Evolutionary conservation across 2,888 invertebrate species (phyloP), one percentile per base, ranked within the genome.

Genomic region (Microctonus brassicae): DNA sequence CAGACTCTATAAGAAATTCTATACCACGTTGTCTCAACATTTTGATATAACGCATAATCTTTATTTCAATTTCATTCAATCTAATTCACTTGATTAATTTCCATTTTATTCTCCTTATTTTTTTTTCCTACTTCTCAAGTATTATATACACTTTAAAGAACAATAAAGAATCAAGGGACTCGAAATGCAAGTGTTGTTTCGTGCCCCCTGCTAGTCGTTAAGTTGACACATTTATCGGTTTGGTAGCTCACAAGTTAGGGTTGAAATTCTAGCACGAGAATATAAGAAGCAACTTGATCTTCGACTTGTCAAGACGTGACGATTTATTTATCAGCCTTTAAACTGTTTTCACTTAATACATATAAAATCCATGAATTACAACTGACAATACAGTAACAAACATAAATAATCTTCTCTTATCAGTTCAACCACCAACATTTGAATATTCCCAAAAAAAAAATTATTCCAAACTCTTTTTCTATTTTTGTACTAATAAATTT

Each of bases 281-380:
- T 73, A 62, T 73, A 62, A 55, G 69, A 64, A 66, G 69, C 72
- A 74, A 76, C 73, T 77, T 76, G 77, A 77, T 77, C 68, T 73
- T 73, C 66, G 69, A 73, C 71, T 71, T 70, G 72, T 75, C 63
- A 63, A 33, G 69, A 72, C 58, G 71, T 76, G 83, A 76, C 73
- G 82, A 83, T 79, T 75, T 80, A 72, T 85, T 83, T 83, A 82
- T 78, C 78, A 80, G 76, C 80, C 79, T 84, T 82, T 81, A 84
- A 79, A 83, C 81, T 81, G 81, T 84, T 84, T 82, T 82, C 81
- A 81, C 80, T 78, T 81, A 79, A 80, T 81, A 78, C 74, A 73
- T 78, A 70, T 76, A 70, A 57, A 65, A 65, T 29, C 7, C 55
- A 39, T 39, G 39, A 34, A n/a, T 55, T 55, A n/a, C 6, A 39